These are phyloP conservation scores for Sphaeramia orbicularis DNA, from an alignment of 2,797 vertebrate genomes.

Conservation along the genomic window DNA sequence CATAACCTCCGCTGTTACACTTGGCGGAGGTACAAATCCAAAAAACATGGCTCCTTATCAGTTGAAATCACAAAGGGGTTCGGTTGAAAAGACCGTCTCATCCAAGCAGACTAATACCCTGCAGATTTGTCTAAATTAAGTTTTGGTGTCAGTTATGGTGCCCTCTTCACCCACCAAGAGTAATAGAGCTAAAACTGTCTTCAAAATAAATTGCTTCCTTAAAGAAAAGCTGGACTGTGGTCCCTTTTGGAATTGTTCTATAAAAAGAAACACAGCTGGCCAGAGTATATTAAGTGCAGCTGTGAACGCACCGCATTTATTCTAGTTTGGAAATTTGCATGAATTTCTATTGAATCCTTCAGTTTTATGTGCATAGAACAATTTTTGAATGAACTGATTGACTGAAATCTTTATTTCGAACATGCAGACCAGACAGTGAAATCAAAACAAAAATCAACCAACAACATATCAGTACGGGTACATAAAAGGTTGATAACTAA, in stretches of 20 bases:
- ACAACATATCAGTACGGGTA: no score
- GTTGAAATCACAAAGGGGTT: conserved; percentile 1
- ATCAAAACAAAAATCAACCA: no score
- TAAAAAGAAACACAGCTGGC: neutral
- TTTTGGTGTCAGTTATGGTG: neutral
- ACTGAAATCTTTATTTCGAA: no score
- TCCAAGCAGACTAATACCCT: neutral
- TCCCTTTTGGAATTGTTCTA: neutral
- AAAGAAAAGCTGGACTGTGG: neutral
- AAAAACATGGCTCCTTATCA: neutral
- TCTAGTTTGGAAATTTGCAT: neutral
- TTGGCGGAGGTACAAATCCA: no score
- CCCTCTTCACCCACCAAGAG: neutral
- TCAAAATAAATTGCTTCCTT: neutral
- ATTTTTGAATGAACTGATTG: no score
- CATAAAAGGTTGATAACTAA: no score
- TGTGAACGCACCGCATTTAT: neutral
- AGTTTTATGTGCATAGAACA: no score
- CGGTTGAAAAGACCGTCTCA: neutral
- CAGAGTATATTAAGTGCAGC: no score
- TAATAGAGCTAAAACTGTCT: neutral
- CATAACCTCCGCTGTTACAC: no score
- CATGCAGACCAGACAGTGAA: no score
- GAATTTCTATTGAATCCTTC: no score
- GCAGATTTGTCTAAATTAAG: neutral